phyloP scores from a whole-genome alignment of 2,888 invertebrate genomes.

The Apodemia duryi region DNA sequence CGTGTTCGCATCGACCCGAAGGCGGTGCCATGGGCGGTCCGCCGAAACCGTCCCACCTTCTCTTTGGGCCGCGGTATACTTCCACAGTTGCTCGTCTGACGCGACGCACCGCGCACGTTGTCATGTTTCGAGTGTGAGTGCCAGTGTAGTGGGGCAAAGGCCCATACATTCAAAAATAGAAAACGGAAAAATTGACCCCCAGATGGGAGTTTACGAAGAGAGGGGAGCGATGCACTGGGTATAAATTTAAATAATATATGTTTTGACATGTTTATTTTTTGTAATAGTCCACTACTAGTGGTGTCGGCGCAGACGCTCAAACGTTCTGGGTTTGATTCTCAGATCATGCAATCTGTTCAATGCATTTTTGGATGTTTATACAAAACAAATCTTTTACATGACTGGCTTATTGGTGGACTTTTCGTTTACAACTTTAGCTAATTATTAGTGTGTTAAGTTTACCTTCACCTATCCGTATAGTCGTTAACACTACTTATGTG shows the following conservation, averaged over 20 bases:
- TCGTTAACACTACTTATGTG: no score
- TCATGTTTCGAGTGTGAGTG: constrained; percentile 63
- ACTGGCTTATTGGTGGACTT: no score
- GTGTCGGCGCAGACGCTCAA: no score
- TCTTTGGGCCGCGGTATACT: constrained; percentile 34
- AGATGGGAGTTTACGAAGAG: constrained; percentile 96
- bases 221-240: constrained; percentile 95
- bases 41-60: constrained; percentile 39
- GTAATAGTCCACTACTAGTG: no score
- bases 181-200: constrained; percentile 80
- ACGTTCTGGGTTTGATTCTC: not conserved
- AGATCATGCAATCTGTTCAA: no score
- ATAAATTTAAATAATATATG: constrained; percentile 29
- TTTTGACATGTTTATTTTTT: no score
- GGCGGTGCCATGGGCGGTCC: constrained; percentile 41
- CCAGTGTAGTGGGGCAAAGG: constrained; percentile 71
- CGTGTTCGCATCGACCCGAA: constrained; percentile 39
- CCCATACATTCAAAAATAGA: constrained; percentile 73
- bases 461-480: no score
- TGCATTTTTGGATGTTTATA: no score
- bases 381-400: no score
- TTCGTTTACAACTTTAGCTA: no score
- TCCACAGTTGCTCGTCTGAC: constrained; percentile 64
- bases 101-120: constrained; percentile 60
- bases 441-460: no score